Percentiles rank a stretch among this genome's conserved stretches.
Conservation (phyloP, 2,113 vertebrate genomes). For the Muscicapa adusta region DNA sequence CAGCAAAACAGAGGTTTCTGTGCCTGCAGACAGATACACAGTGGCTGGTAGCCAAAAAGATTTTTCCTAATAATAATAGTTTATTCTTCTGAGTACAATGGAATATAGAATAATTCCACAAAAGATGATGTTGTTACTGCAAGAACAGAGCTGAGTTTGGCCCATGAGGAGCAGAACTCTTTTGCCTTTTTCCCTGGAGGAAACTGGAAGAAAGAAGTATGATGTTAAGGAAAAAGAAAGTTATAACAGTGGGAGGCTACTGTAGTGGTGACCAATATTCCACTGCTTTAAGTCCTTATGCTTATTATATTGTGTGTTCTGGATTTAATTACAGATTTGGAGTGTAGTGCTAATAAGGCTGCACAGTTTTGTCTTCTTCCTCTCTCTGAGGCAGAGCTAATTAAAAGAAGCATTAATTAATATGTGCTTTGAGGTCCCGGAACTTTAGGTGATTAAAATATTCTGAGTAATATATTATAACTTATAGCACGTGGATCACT, state of each 20-base stretch:
- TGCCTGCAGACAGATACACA: not conserved
- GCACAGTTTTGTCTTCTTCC: not conserved
- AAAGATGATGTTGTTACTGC: not conserved
- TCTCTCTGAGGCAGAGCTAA: constrained; percentile 27
- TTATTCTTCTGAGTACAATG: not conserved
- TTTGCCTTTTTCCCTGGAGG: not conserved
- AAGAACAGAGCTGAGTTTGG: not conserved
- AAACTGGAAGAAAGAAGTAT: not conserved
- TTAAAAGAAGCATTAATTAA: constrained; percentile 57
- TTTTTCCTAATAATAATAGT: not conserved
- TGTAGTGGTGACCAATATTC: not conserved
- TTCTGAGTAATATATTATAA: constrained; percentile 43
- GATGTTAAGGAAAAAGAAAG: not conserved
- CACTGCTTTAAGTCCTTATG: not conserved
- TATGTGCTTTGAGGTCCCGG: constrained; percentile 13
- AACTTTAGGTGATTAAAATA: constrained; percentile 49
- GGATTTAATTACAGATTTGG: constrained; percentile 16
- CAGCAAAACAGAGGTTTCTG: not conserved
- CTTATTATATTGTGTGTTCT: not conserved
- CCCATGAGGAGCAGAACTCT: not conserved
- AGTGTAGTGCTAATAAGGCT: not conserved
- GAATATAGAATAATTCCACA: not conserved
- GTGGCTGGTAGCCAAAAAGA: not conserved
- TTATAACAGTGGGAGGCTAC: not conserved
- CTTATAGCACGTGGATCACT: not conserved